phyloP scores from a whole-genome alignment of 2,888 invertebrate genomes.

The Parnassius orleans region DNA sequence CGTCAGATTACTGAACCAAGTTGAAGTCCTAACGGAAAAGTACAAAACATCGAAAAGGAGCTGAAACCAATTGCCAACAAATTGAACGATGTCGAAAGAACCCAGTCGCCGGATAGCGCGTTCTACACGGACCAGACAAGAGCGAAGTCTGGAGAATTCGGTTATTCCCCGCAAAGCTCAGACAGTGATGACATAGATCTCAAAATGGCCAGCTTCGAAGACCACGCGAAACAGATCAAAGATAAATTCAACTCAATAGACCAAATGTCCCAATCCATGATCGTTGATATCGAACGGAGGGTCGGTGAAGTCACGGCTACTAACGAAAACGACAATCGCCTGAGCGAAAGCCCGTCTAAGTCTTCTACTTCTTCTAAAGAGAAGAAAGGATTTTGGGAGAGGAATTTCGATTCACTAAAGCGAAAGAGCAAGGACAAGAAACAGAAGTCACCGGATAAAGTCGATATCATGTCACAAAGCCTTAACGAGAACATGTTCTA shows the following conservation, averaged over 20 bases:
- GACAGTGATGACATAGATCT: conserved; percentile 72
- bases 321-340: conserved; percentile 43
- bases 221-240: conserved; percentile 65
- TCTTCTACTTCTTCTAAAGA: conserved; percentile 67
- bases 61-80: conserved; percentile 74
- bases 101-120: conserved; percentile 71
- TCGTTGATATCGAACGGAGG: conserved; percentile 69
- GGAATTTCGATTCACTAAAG: conserved; percentile 76
- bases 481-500: conserved; percentile 77
- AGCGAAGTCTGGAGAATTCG: conserved; percentile 72
- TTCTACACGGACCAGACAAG: conserved; percentile 80
- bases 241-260: conserved; percentile 76
- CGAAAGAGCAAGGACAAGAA: conserved; percentile 61
- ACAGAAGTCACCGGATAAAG: conserved; percentile 65
- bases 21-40: conserved; percentile 85
- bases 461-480: conserved; percentile 78
- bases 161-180: conserved; percentile 72
- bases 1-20: conserved; percentile 65
- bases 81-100: conserved; percentile 67
- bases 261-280: conserved; percentile 79
- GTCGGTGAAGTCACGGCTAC: conserved; percentile 47
- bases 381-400: conserved; percentile 79
- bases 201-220: conserved; percentile 60
- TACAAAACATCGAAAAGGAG: conserved; percentile 84
- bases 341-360: conserved; percentile 66